A percentile compares a stretch with the other conserved stretches of the same genome.
Conservation (phyloP, 2,888 invertebrate genomes). For the Stenurella melanura region DNA sequence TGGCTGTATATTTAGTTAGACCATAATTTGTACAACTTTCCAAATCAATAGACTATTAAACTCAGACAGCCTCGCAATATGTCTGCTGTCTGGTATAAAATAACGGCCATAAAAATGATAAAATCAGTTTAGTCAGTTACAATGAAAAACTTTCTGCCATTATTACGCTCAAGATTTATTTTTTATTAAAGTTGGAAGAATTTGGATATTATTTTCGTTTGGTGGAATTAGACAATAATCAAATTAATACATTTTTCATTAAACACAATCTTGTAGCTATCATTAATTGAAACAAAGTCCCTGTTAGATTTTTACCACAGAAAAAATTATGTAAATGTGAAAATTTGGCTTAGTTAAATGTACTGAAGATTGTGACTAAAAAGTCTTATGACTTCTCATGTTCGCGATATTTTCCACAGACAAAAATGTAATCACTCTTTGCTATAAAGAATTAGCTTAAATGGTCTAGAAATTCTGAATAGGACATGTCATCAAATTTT, state of each 20-base stretch:
- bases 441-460: too few species aligned
- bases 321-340: too few species aligned
- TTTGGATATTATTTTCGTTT: neutral
- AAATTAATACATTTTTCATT: neutral
- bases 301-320: too few species aligned
- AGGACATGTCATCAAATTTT: too few species aligned
- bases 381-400: too few species aligned
- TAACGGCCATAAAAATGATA: slow-evolving; percentile 13
- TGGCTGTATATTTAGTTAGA: neutral
- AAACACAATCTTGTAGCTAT: neutral
- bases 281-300: too few species aligned
- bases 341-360: too few species aligned
- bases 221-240: neutral
- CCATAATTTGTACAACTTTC: slow-evolving; percentile 2
- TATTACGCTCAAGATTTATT: slow-evolving; percentile 10
- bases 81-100: slow-evolving; percentile 1
- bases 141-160: slow-evolving; percentile 10
- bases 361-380: too few species aligned
- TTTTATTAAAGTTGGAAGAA: neutral
- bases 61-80: slow-evolving; percentile 13
- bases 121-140: slow-evolving; percentile 8
- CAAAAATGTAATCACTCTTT: too few species aligned
- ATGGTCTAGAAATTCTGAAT: too few species aligned
- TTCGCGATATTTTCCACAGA: too few species aligned
- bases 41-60: neutral